phyloP scores from a whole-genome alignment of 2,888 invertebrate genomes.

The Escarpia spicata region DNA sequence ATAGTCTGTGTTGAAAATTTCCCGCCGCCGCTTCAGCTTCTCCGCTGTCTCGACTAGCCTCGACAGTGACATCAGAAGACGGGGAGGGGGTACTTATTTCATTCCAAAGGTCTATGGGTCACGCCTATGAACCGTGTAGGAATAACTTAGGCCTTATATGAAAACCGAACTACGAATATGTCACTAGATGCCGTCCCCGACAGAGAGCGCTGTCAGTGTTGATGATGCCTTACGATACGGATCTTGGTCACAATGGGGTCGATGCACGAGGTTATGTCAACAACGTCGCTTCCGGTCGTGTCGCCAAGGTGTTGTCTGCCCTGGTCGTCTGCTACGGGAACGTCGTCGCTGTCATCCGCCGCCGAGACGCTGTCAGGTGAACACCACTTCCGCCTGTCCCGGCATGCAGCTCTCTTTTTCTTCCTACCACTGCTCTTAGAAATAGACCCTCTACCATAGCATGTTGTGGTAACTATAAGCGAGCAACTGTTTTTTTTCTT shows the following conservation, averaged over 20 bases:
- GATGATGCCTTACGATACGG: conserved; percentile 38
- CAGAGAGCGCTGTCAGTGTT: background rate
- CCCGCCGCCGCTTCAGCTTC: no score
- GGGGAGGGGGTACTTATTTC: no score
- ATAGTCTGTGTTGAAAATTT: no score
- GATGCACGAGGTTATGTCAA: conserved; percentile 59
- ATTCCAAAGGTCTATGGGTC: no score
- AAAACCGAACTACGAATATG: background rate
- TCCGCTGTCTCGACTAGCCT: no score
- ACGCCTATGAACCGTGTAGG: background rate
- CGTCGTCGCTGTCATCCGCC: conserved; percentile 14
- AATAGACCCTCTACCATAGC: background rate
- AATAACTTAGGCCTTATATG: background rate
- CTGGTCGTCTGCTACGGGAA: conserved; percentile 52
- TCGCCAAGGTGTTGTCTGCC: conserved; percentile 41
- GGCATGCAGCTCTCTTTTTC: background rate
- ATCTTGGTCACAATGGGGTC: conserved; percentile 59
- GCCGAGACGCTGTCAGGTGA: background rate
- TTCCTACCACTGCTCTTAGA: background rate
- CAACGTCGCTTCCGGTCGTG: conserved; percentile 50
- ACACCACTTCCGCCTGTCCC: background rate
- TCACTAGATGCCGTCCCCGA: background rate
- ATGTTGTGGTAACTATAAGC: background rate
- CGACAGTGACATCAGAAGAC: no score
- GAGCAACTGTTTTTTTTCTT: no score